phyloP scores from a whole-genome alignment of 2,888 invertebrate species.

The Sarcophaga subvicina region DNA sequence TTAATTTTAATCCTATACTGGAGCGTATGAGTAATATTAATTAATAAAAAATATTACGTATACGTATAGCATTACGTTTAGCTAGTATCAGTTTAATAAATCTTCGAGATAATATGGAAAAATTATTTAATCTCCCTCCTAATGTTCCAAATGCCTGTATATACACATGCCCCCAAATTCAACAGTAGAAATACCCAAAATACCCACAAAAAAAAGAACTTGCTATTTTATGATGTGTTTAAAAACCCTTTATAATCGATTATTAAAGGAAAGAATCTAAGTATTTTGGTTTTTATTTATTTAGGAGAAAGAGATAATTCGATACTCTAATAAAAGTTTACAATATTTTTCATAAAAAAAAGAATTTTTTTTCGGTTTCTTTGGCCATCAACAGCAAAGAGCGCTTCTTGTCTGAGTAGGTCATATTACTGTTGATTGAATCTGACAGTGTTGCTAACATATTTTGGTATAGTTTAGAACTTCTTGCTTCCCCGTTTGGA shows the following conservation, averaged over 20 bases:
- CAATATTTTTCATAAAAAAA: not conserved
- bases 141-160: no score
- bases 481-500: not conserved
- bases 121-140: no score
- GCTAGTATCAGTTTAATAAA: no score
- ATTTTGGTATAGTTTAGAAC: constrained; percentile 54
- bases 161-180: not conserved
- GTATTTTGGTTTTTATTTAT: not conserved
- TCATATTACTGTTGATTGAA: constrained; percentile 67
- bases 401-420: constrained; percentile 36
- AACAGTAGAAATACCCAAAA: not conserved
- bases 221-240: not conserved
- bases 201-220: not conserved
- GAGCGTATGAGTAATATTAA: no score
- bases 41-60: no score
- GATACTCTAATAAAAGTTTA: constrained; percentile 10
- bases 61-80: no score
- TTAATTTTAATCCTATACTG: no score
- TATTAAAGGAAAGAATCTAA: not conserved
- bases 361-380: not conserved
- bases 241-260: constrained; percentile 9
- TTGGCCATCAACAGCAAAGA: constrained; percentile 14
- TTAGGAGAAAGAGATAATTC: not conserved
- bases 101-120: no score
- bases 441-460: constrained; percentile 62